phyloP scores from a whole-genome alignment of 2,888 invertebrate species.

The Glaucopsyche alexis region DNA sequence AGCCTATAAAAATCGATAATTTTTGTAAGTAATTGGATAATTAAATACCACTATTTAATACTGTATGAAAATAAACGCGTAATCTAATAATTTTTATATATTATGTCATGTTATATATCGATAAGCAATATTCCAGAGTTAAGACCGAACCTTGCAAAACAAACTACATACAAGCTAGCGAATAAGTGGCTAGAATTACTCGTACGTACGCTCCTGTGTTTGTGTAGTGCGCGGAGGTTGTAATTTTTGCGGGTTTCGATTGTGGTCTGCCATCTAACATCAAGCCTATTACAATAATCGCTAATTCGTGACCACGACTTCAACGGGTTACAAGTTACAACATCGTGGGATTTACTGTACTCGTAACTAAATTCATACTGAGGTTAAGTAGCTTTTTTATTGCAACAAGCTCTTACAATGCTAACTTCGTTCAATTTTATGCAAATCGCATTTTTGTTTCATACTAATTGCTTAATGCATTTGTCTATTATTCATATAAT shows the following conservation, averaged over 20 bases:
- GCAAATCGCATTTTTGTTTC: constrained; percentile 1
- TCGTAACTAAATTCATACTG: constrained; percentile 4
- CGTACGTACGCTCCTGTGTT: constrained; percentile 10
- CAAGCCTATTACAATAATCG: constrained; percentile 28
- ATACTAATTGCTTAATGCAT: not conserved
- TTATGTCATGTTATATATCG: too few species aligned
- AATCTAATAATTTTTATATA: too few species aligned
- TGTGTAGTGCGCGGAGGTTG: constrained; percentile 6
- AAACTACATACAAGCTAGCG: not conserved
- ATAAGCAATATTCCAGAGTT: too few species aligned
- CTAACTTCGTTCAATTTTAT: not conserved
- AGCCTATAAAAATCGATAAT: too few species aligned
- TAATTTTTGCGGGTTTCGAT: constrained; percentile 18
- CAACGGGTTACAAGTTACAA: constrained; percentile 26
- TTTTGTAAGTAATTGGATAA: too few species aligned
- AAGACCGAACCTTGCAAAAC: too few species aligned
- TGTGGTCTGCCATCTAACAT: constrained; percentile 26
- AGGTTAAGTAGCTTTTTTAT: constrained; percentile 9
- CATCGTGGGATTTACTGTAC: constrained; percentile 19
- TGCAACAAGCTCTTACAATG: not conserved
- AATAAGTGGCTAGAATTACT: not conserved
- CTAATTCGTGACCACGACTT: constrained; percentile 29
- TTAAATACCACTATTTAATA: too few species aligned
- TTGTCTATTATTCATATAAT: not conserved
- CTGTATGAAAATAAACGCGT: too few species aligned